A percentile compares a stretch with the other conserved stretches of the same genome.
phyloP scores from a whole-genome alignment of 2,888 invertebrate genomes.

The Theodoxus fluviatilis region DNA sequence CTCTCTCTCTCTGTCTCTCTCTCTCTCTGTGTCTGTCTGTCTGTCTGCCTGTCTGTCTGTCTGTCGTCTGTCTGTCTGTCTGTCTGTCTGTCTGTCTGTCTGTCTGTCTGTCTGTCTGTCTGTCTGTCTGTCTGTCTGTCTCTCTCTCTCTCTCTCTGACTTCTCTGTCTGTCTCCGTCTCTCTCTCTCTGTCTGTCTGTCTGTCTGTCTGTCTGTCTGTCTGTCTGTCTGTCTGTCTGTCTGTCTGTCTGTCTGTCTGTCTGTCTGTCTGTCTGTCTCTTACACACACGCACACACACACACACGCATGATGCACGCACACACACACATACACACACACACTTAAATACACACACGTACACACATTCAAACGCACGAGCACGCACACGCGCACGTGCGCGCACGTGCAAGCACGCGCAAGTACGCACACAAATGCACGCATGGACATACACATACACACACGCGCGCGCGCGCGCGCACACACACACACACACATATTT shows the following conservation, averaged over 20 bases:
- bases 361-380: background rate
- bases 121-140: background rate
- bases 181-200: conserved; percentile 6
- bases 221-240: conserved; percentile 18
- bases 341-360: background rate
- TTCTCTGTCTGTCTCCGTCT: no score
- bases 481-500: background rate
- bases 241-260: conserved; percentile 16
- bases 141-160: background rate
- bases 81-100: conserved; percentile 14
- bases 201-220: conserved; percentile 7
- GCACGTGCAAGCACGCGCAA: no score
- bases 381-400: background rate
- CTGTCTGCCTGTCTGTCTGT: background rate
- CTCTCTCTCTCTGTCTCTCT: conserved; percentile 9
- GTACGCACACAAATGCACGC: no score
- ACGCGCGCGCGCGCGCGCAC: no score
- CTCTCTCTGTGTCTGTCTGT: background rate
- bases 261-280: no score
- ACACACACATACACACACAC: no score
- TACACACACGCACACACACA: no score
- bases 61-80: background rate
- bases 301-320: no score
- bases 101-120: background rate
- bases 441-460: background rate